Conservation (phyloP, 2,797 vertebrate species). For the Sarcophilus harrisii region DNA sequence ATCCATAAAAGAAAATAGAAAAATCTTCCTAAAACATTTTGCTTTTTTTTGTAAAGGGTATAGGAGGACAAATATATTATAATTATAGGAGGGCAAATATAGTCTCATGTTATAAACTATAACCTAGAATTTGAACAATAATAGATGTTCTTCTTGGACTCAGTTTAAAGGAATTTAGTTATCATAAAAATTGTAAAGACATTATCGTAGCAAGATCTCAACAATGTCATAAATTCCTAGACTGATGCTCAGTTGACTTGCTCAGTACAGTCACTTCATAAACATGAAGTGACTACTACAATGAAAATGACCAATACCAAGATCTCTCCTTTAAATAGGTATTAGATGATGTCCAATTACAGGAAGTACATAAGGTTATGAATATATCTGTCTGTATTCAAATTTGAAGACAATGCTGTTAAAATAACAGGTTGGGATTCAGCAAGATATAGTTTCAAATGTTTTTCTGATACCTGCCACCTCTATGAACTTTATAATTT, state of each 20-base stretch:
- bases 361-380: background rate
- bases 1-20: slow-evolving; percentile 29
- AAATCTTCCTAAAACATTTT: slow-evolving; percentile 63
- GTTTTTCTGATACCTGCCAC: background rate
- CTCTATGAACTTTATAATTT: background rate
- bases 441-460: background rate
- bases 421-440: background rate
- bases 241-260: background rate
- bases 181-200: slow-evolving; percentile 42
- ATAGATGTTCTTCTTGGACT: background rate
- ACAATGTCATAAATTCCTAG: slow-evolving; percentile 26
- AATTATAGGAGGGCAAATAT: background rate
- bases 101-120: background rate
- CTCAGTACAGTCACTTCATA: background rate
- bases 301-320: background rate
- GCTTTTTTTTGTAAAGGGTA: slow-evolving; percentile 62
- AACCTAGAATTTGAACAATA: background rate
- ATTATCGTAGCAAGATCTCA: background rate
- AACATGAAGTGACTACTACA: background rate
- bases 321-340: background rate
- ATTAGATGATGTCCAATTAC: slow-evolving; percentile 3
- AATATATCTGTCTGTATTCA: background rate
- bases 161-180: background rate
- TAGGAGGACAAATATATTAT: background rate
- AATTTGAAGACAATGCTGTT: background rate